A percentile compares a stretch with the other conserved stretches of the same genome.
Conservation (phyloP, 2,797 vertebrate genomes). For the Rhabdophis nuchalis region DNA sequence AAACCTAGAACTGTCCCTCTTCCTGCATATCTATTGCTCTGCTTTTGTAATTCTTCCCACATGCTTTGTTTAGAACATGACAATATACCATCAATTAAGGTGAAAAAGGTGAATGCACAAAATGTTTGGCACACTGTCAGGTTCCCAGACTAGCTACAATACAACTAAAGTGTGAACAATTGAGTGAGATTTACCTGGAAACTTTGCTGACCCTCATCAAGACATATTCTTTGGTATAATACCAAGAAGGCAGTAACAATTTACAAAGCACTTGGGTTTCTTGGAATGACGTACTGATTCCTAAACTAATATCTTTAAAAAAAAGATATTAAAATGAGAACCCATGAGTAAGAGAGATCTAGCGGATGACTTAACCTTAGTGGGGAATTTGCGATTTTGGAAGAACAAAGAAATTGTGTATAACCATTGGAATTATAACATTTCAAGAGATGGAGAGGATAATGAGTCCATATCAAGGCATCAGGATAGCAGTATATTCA, state of each 20-base stretch:
- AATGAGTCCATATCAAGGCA: neutral
- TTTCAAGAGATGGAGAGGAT: neutral
- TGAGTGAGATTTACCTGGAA: neutral
- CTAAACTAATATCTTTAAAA: neutral
- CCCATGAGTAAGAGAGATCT: neutral
- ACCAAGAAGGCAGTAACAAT: neutral
- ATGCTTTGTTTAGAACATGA: neutral
- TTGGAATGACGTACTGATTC: neutral
- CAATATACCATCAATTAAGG: neutral
- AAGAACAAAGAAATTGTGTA: neutral
- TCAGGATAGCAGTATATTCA: neutral
- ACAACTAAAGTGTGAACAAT: neutral
- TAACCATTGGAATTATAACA: neutral
- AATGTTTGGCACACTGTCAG: neutral
- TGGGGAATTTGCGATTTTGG: neutral
- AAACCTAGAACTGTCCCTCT: neutral
- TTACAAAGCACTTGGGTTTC: neutral
- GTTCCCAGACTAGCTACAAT: neutral
- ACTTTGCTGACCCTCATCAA: neutral
- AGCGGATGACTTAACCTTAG: neutral
- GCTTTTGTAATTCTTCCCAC: neutral
- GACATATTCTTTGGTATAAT: neutral
- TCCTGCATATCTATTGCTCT: neutral
- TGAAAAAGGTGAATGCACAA: neutral
- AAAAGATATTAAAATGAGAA: neutral